Conservation (phyloP, 2,797 vertebrate genomes). For the Cynodonichthys magdalenae region DNA sequence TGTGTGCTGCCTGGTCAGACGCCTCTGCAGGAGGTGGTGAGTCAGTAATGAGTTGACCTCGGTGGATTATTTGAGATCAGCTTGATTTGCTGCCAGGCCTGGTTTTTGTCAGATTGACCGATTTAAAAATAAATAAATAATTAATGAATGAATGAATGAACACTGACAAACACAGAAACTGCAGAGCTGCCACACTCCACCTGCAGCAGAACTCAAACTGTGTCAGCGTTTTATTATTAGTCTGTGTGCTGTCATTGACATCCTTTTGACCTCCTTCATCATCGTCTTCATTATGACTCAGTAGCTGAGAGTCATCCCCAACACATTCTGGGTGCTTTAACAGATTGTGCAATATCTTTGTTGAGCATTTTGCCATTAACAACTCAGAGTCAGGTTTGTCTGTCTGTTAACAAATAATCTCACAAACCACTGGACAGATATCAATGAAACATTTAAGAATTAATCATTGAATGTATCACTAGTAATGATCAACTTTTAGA, state of each 20-base stretch:
- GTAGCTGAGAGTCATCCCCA: too few species aligned
- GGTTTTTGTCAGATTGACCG: constrained; percentile 28
- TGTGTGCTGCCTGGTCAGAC: constrained; percentile 53
- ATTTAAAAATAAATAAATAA: background rate
- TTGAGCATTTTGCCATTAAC: too few species aligned
- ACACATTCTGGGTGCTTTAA: too few species aligned
- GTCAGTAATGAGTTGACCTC: constrained; percentile 61
- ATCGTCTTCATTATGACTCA: constrained; percentile 2
- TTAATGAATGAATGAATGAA: constrained; percentile 6
- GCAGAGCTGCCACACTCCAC: constrained; percentile 11
- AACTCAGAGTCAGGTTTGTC: too few species aligned
- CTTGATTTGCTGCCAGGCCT: constrained; percentile 39
- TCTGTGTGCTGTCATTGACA: constrained; percentile 56
- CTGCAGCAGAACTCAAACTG: constrained; percentile 49
- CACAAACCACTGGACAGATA: too few species aligned
- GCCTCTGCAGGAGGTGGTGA: constrained; percentile 58
- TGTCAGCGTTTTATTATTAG: constrained; percentile 70
- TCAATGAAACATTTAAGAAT: too few species aligned
- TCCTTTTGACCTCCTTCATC: constrained; percentile 48
- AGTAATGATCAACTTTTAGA: too few species aligned
- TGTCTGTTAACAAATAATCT: too few species aligned
- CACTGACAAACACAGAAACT: constrained; percentile 6
- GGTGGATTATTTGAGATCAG: constrained; percentile 64
- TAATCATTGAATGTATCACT: too few species aligned
- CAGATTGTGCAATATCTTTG: too few species aligned